These are phyloP conservation scores for Bothrops alternatus DNA, from an alignment of 2,797 vertebrate species.

Conservation along the genomic window DNA sequence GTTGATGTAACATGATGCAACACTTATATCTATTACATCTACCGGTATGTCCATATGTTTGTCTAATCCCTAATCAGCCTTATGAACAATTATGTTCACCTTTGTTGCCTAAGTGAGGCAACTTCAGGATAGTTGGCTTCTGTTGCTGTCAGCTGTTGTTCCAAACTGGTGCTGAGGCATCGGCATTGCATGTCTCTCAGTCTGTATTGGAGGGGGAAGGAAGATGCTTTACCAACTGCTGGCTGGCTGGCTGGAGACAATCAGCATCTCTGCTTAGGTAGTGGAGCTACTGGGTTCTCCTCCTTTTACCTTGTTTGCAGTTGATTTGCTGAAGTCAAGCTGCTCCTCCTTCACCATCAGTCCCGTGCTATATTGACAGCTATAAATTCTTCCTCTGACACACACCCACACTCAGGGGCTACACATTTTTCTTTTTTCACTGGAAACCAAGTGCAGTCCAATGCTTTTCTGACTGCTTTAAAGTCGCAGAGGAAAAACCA, in stretches of 20 bases:
- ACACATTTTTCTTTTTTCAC: background rate
- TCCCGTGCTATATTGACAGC: background rate
- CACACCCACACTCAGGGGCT: background rate
- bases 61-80: background rate
- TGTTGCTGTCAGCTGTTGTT: background rate
- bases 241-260: background rate
- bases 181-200: background rate
- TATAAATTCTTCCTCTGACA: background rate
- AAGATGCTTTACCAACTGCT: background rate
- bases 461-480: background rate
- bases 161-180: background rate
- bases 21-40: background rate
- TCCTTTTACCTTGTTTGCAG: background rate
- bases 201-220: background rate
- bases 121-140: background rate
- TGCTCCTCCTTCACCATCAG: background rate
- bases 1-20: background rate
- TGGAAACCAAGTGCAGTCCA: background rate
- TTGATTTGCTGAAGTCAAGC: background rate
- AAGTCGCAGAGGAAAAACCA: background rate
- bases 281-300: background rate
- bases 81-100: background rate
- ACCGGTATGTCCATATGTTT: background rate
- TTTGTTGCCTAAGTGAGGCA: background rate
- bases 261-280: background rate